Evolutionary conservation across 2,888 invertebrate species (phyloP), one percentile per base, ranked within the genome.

Genomic region (Sicus ferrugineus): DNA sequence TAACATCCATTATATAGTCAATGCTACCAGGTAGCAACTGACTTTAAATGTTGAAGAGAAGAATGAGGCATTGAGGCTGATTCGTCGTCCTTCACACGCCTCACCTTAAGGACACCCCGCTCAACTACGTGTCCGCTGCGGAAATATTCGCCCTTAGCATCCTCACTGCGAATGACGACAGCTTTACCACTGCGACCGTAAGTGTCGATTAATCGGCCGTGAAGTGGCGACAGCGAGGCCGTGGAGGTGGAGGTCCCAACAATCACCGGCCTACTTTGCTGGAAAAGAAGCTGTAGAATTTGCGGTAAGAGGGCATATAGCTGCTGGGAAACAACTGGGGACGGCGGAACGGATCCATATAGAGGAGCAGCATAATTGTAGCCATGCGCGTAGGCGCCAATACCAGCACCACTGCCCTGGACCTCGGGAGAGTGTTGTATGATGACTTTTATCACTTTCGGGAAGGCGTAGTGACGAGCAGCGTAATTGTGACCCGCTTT

Each of bases 81-180:
- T 5, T 23, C 6, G 16, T 2, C 28, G 7, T 58, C 21, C 50
- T 67, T 19, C 2, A 69, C 65, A 23, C 71, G 74, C 73, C 71
- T 81, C 67, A 81, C 73, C 68, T 82, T 76, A n/a, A 81, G 72
- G 1, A 74, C 75, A 52, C 81, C 81, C 4, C 76, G 76, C 70
- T 82, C 76, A 26, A 81, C 75, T 16, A 83, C 80, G 72, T 79
- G 82, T 0, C 81, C 81, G 68, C 82, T 76, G 34, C 75, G 75
- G 54, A 77, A 79, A 69, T 73, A 76, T 46, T 71, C 73, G 23
- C 67, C 74, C 9, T 23, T 4, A n/a, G 73, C 75, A 3, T 78
- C 78, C 3, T 79, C 76, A 5, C 74, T 77, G 4, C 75, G 77
- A 72, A 75, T 77, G 14, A 78, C 74, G 21, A 76, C 71, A 23